phyloP scores from a whole-genome alignment of 2,888 invertebrate species.

The Acleris emargana region DNA sequence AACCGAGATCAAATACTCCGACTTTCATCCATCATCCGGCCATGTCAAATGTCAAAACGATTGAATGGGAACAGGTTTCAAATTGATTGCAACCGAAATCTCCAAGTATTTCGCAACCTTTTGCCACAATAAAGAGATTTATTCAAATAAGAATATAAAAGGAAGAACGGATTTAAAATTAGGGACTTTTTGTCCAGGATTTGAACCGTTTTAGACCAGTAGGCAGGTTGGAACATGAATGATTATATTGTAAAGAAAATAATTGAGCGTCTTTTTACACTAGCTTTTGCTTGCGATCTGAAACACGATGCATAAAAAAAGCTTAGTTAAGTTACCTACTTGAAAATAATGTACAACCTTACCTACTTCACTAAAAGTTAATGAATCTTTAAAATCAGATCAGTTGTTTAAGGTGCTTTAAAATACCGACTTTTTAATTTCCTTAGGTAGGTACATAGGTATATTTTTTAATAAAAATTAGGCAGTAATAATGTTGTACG shows the following conservation, averaged over 20 bases:
- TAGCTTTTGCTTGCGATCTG: no score
- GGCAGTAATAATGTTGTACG: no score
- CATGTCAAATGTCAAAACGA: constrained; percentile 34
- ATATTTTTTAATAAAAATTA: no score
- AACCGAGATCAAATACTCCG: constrained; percentile 25
- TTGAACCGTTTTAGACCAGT: constrained; percentile 19
- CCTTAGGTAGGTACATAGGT: no score
- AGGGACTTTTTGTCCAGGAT: constrained; percentile 28
- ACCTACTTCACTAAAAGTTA: no score
- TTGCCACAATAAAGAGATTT: constrained; percentile 33
- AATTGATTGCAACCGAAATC: constrained; percentile 12
- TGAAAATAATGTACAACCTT: no score
- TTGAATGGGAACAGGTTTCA: constrained; percentile 34
- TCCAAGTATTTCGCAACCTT: constrained; percentile 34
- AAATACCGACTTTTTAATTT: no score
- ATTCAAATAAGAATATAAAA: constrained; percentile 35
- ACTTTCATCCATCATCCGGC: constrained; percentile 32
- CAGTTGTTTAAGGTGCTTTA: no score
- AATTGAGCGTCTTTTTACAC: background rate
- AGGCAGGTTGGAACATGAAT: constrained; percentile 30
- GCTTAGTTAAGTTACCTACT: no score
- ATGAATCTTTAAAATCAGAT: no score
- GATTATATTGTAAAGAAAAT: background rate
- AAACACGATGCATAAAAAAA: no score
- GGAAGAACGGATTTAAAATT: constrained; percentile 19